These are phyloP conservation scores for Malachius bipustulatus DNA, from an alignment of 2,888 invertebrate genomes.

Conservation along the genomic window DNA sequence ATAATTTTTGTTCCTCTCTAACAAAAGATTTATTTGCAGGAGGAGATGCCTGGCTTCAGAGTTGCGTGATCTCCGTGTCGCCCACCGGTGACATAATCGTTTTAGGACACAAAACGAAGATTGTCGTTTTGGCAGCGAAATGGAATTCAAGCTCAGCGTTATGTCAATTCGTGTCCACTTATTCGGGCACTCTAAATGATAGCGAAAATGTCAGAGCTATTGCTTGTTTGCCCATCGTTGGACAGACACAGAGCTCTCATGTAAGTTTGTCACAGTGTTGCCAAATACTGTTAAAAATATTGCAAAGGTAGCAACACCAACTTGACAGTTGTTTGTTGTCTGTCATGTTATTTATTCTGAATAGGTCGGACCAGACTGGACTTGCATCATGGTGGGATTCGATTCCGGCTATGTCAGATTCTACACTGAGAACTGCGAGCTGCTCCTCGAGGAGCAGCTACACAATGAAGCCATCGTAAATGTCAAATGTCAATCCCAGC, in stretches of 20 bases:
- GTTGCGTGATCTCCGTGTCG: slow-evolving; percentile 54
- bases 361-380: slow-evolving; percentile 79
- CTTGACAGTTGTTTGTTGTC: no score
- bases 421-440: slow-evolving; percentile 77
- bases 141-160: slow-evolving; percentile 45
- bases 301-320: no score
- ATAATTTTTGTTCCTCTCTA: background rate
- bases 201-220: slow-evolving; percentile 41
- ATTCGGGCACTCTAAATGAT: slow-evolving; percentile 44
- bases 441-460: slow-evolving; percentile 71
- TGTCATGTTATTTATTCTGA: no score
- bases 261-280: slow-evolving; percentile 17
- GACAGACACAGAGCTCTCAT: slow-evolving; percentile 32
- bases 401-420: slow-evolving; percentile 75
- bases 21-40: slow-evolving; percentile 22
- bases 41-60: slow-evolving; percentile 52
- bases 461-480: slow-evolving; percentile 69
- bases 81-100: slow-evolving; percentile 61
- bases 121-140: slow-evolving; percentile 55
- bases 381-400: slow-evolving; percentile 78
- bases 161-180: slow-evolving; percentile 44
- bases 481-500: slow-evolving; percentile 66
- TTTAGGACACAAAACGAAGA: slow-evolving; percentile 50
- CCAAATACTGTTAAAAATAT: no score
- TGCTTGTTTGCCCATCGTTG: slow-evolving; percentile 40